These are phyloP conservation scores for Cabera pusaria DNA, from an alignment of 2,888 invertebrate genomes.

Conservation along the genomic window DNA sequence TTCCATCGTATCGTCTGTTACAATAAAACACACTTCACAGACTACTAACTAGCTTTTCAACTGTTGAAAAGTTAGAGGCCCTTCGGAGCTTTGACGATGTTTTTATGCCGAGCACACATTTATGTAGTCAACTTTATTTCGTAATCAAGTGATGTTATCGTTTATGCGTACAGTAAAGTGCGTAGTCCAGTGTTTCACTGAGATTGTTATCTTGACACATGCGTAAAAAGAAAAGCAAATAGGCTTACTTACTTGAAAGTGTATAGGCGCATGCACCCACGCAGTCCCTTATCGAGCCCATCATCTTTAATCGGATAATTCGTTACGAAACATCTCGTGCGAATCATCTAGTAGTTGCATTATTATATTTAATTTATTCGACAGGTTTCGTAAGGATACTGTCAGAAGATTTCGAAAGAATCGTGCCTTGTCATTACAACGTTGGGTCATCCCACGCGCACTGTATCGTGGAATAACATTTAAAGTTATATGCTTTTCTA, in stretches of 20 bases:
- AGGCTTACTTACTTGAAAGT: conserved; percentile 38
- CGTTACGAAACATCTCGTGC: conserved; percentile 47
- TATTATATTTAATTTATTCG: conserved; percentile 46
- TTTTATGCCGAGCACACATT: neutral
- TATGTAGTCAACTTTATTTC: conserved; percentile 28
- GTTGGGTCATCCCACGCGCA: conserved; percentile 46
- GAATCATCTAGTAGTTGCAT: conserved; percentile 40
- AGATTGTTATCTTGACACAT: conserved; percentile 31
- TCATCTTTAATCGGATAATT: conserved; percentile 48
- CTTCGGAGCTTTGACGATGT: no score
- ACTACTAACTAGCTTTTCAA: neutral
- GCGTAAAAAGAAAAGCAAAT: conserved; percentile 46
- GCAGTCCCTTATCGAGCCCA: conserved; percentile 42
- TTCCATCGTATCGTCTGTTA: neutral
- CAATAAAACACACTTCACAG: conserved; percentile 1
- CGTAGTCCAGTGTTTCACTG: conserved; percentile 40
- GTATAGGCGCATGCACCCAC: conserved; percentile 48
- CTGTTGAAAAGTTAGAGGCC: neutral
- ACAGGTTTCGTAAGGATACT: conserved; percentile 41
- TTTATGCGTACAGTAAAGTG: conserved; percentile 34
- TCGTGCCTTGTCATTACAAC: conserved; percentile 44
- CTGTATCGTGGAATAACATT: conserved; percentile 40
- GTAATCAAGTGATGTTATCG: conserved; percentile 30
- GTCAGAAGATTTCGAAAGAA: conserved; percentile 41
- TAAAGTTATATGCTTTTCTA: conserved; percentile 32